phyloP scores from a whole-genome alignment of 2,113 vertebrate species.

The Condylura cristata region DNA sequence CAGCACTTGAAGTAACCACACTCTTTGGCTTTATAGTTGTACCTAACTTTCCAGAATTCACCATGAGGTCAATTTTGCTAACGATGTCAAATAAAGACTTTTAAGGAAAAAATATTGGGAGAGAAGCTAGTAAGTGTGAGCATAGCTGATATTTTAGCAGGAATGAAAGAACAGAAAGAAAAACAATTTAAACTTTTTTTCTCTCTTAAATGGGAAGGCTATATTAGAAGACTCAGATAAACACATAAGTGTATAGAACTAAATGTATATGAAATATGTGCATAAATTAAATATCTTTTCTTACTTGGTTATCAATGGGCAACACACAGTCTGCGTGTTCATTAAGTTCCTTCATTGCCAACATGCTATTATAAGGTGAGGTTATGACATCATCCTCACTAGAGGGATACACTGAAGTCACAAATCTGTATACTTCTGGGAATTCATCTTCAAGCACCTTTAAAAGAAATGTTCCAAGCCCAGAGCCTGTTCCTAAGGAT shows the following conservation, averaged over 20 bases:
- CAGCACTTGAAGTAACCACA: slow-evolving; percentile 88
- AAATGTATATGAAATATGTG: not conserved
- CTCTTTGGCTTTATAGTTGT: slow-evolving; percentile 88
- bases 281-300: slow-evolving; percentile 50
- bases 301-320: slow-evolving; percentile 97
- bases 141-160: not conserved
- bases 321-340: slow-evolving; percentile 97
- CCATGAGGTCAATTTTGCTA: slow-evolving; percentile 92
- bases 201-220: slow-evolving; percentile 8
- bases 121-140: slow-evolving; percentile 58
- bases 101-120: slow-evolving; percentile 52
- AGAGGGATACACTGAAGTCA: slow-evolving; percentile 95
- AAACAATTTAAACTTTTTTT: slow-evolving; percentile 42
- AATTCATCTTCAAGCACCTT: slow-evolving; percentile 96
- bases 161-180: slow-evolving; percentile 37
- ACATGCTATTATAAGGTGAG: slow-evolving; percentile 97
- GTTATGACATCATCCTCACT: slow-evolving; percentile 97
- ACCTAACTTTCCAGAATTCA: slow-evolving; percentile 86
- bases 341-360: slow-evolving; percentile 96
- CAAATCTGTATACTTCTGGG: slow-evolving; percentile 95
- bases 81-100: slow-evolving; percentile 96
- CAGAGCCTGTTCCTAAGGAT: slow-evolving; percentile 94
- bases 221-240: not conserved
- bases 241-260: not conserved
- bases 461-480: slow-evolving; percentile 95